Evolutionary conservation across 2,113 vertebrate species (phyloP), one percentile per base, ranked within the genome.

Genomic region (Dipodomys spectabilis): DNA sequence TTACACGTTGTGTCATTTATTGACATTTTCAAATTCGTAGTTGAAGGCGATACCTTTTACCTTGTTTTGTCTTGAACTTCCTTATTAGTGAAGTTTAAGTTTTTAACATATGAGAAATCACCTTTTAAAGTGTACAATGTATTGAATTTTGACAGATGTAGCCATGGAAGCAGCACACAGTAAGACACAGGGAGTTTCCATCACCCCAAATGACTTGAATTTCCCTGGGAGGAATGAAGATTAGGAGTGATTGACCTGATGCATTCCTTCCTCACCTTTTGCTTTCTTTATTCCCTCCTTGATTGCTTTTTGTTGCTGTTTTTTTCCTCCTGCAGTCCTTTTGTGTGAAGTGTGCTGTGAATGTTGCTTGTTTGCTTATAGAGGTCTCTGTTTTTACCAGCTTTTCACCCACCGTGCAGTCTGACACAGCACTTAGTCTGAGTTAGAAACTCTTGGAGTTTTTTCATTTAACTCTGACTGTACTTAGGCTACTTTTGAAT

Each of bases 51-150:
- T 39, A 39, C 39, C 39, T 39, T 39, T 4, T 73, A 20, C 7
- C 57, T 45, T 82, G 28, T 82, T 84, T 79, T 69, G 22, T 9
- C 84, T 74, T 79, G 23, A 92, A n/a, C 91, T 95, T 88, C 18
- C 27, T 44, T 73, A 25, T 64, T 19, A 69, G 28, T 78, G 74
- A 35, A 13, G 57, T 94, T 94, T 71, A 69, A 44, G 78, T 82
- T 64, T 69, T 57, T 39, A 39, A 39, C 39, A 39, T 39, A 39
- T 39, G 5, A 39, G n/a, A 87, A 22, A 32, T n/a, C 32, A 23
- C 23, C 32, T 27, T 27, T 83, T 62, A 30, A 8, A 27, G 32
- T 53, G 25, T 12, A 13, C 7, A 7, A 13, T 77, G 73, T 30
- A 25, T 85, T 45, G 74, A 53, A 4, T 92, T 82, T 75, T 49